These are phyloP conservation scores for Drosophila lutescens DNA, from an alignment of 2,888 invertebrate genomes.

Conservation along the genomic window DNA sequence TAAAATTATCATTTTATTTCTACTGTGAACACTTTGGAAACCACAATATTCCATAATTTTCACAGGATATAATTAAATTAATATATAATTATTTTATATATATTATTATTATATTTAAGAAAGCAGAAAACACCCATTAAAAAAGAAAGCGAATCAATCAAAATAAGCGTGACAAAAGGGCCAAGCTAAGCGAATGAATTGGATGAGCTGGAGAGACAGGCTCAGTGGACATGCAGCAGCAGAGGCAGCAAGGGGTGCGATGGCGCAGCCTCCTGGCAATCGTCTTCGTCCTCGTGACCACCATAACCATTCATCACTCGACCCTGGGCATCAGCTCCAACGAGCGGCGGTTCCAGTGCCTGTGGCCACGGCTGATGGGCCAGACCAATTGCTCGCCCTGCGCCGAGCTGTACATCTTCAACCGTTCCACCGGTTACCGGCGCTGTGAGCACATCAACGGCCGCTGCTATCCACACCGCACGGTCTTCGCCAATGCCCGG, in stretches of 20 bases:
- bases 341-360: slow-evolving; percentile 5
- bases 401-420: slow-evolving; percentile 25
- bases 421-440: not conserved
- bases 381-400: slow-evolving; percentile 26
- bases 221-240: not conserved
- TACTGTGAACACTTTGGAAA: no score
- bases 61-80: no score
- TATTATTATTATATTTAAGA: no score
- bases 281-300: not conserved
- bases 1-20: no score
- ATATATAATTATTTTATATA: no score
- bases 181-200: not conserved
- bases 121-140: no score
- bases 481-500: slow-evolving; percentile 12
- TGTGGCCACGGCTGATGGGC: not conserved
- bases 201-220: not conserved
- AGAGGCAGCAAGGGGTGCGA: no score
- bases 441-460: slow-evolving; percentile 33
- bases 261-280: not conserved
- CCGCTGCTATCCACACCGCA: slow-evolving; percentile 13
- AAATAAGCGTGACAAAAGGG: not conserved
- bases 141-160: not conserved
- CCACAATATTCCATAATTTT: no score
- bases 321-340: not conserved
- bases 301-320: not conserved